Base-by-base conservation (phyloP, 2,888 invertebrate species). In the Diplazon laetatorius region DNA sequence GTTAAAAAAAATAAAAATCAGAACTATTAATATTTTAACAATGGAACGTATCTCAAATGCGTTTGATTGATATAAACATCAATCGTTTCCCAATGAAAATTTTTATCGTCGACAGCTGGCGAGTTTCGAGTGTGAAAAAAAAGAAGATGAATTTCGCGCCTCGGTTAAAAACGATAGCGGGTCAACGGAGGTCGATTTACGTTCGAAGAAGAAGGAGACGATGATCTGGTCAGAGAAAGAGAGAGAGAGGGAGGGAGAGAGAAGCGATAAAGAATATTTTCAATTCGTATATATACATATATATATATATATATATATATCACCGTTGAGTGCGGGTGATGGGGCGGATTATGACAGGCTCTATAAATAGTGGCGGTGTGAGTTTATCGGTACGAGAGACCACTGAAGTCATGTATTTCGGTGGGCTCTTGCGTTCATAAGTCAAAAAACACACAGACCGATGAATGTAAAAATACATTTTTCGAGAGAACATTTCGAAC, bases 131-230 rank as follows among this genome's bases (percentile, higher is more conserved):
- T 30, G 4, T n/a, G 30, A 30, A 30, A 30, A 30, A 30, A 30
- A 39, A 62, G 6, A 57, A 63, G 63, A 44, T 44, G 57, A 50
- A 63, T 66, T 59, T 57, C 18, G 25, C 44, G n/a, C n/a, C n/a
- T n/a, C n/a, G n/a, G n/a, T 30, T 30, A 2, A 30, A 30, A 30
- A 30, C 30, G 4, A 30, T n/a, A 30, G 30, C 30, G 30, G 6
- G 30, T 30, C 4, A 30, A 30, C 55, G 30, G 69, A 42, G 46
- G 50, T 59, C 71, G 79, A 79, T 82, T 81, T 80, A 65, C 68
- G 76, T 73, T 74, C 68, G 71, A 74, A 69, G 70, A 37, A 71
- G 70, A 66, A n/a, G n/a, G 72, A 71, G 50, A 46, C 35, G 39
- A 76, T 76, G n/a, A n/a, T n/a, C n/a, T n/a, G n/a, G n/a, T n/a